Evolutionary conservation across 2,888 invertebrate genomes (phyloP).

Genomic region (Athalia cordata): DNA sequence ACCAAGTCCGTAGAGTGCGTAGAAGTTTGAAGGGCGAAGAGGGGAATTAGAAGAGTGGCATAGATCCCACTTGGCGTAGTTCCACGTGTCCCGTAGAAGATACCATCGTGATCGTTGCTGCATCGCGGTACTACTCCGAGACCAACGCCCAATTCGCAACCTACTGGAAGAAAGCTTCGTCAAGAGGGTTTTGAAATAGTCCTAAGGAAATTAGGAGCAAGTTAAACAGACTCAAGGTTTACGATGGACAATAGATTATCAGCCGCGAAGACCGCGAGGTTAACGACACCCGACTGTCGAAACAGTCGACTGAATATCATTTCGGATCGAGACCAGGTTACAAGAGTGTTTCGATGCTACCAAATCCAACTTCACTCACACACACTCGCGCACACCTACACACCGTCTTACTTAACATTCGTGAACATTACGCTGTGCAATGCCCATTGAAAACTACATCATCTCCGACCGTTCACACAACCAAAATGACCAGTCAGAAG

Average conservation of each 20-base stretch:
- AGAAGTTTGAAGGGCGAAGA: background rate
- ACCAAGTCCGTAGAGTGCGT: slow-evolving; percentile 5
- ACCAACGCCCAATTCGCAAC: slow-evolving; percentile 68
- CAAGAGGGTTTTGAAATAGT: slow-evolving; percentile 55
- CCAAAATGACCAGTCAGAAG: too few species aligned
- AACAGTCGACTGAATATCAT: slow-evolving; percentile 67
- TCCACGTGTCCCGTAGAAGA: slow-evolving; percentile 38
- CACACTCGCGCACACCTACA: background rate
- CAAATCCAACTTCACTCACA: slow-evolving; percentile 9
- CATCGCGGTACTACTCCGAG: slow-evolving; percentile 49
- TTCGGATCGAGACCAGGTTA: slow-evolving; percentile 55
- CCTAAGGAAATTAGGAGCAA: slow-evolving; percentile 51
- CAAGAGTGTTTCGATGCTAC: slow-evolving; percentile 34
- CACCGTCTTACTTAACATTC: background rate
- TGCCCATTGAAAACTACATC: too few species aligned
- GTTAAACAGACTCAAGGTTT: slow-evolving; percentile 52
- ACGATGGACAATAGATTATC: slow-evolving; percentile 65
- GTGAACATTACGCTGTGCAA: too few species aligned
- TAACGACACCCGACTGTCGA: slow-evolving; percentile 69
- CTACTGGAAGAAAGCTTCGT: slow-evolving; percentile 52
- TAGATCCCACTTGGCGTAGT: slow-evolving; percentile 34
- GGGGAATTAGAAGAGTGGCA: slow-evolving; percentile 11
- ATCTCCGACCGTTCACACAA: too few species aligned
- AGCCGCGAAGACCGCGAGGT: slow-evolving; percentile 61
- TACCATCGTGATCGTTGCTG: too few species aligned